Evolutionary conservation across 2,113 vertebrate genomes (phyloP).

Genomic region (Varanus salvator): DNA sequence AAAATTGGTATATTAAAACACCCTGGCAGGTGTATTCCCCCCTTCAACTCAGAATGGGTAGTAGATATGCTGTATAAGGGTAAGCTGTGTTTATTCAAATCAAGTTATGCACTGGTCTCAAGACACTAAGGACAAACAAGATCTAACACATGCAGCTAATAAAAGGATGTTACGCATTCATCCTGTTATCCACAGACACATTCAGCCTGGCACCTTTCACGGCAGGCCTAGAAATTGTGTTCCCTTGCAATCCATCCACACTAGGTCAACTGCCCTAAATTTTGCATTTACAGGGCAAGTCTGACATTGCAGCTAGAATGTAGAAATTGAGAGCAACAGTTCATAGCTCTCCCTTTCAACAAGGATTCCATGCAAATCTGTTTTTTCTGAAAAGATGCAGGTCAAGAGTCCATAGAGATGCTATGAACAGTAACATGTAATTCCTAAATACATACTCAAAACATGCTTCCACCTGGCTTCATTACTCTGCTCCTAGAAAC

Average conservation of each 20-base stretch:
- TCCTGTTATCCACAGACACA: neutral
- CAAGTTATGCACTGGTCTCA: neutral
- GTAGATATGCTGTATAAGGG: no score
- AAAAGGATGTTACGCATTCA: slow-evolving; percentile 3
- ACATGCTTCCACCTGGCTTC: neutral
- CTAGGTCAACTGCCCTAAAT: neutral
- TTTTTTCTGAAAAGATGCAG: neutral
- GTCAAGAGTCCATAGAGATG: neutral
- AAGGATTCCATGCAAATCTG: slow-evolving; percentile 34
- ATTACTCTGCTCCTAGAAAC: neutral
- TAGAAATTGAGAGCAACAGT: neutral
- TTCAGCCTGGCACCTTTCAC: slow-evolving; percentile 14
- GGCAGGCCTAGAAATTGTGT: neutral
- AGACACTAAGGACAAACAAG: neutral
- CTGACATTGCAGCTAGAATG: neutral
- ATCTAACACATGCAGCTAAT: neutral
- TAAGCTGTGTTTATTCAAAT: neutral
- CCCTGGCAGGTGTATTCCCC: neutral
- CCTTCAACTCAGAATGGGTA: neutral
- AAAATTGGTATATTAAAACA: neutral
- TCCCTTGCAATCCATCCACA: neutral
- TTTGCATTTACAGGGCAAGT: neutral
- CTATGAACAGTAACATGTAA: neutral
- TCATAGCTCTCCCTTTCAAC: neutral
- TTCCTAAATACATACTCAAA: neutral